Percentiles rank a stretch among this genome's conserved stretches.
Conservation (phyloP, 2,113 vertebrate species). For the Arenaria interpres region DNA sequence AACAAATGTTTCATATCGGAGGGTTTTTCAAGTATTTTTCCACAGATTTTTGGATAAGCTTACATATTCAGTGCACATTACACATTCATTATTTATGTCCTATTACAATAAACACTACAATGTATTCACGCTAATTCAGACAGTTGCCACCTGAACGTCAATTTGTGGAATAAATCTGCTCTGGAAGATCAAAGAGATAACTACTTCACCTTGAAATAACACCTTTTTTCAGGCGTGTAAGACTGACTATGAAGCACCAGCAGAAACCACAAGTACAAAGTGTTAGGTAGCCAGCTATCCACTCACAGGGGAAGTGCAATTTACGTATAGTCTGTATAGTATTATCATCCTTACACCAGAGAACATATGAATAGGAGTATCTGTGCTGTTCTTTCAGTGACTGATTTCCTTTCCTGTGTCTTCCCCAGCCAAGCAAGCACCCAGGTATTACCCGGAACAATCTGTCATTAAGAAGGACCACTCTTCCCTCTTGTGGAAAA, state of each 20-base stretch:
- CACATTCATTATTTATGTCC: background rate
- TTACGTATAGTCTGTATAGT: background rate
- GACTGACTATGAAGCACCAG: background rate
- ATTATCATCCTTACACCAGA: background rate
- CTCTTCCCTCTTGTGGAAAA: slow-evolving; percentile 76
- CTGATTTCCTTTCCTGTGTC: background rate
- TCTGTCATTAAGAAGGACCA: background rate
- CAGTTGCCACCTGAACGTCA: background rate
- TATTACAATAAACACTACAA: background rate
- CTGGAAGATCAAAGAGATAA: background rate
- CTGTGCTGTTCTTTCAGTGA: background rate
- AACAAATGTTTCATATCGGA: background rate
- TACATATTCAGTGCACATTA: background rate
- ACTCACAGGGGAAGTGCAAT: background rate
- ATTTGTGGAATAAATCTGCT: background rate
- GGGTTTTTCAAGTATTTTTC: background rate
- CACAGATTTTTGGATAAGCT: background rate
- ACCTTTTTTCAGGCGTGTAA: background rate
- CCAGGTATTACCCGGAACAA: background rate
- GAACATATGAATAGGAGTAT: background rate
- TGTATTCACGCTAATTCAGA: background rate
- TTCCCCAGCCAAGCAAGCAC: background rate
- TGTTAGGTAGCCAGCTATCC: background rate
- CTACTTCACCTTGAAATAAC: background rate
- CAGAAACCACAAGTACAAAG: background rate